Evolutionary conservation across 2,888 invertebrate species (phyloP).

Genomic region (Heteromyza rotundicornis): DNA sequence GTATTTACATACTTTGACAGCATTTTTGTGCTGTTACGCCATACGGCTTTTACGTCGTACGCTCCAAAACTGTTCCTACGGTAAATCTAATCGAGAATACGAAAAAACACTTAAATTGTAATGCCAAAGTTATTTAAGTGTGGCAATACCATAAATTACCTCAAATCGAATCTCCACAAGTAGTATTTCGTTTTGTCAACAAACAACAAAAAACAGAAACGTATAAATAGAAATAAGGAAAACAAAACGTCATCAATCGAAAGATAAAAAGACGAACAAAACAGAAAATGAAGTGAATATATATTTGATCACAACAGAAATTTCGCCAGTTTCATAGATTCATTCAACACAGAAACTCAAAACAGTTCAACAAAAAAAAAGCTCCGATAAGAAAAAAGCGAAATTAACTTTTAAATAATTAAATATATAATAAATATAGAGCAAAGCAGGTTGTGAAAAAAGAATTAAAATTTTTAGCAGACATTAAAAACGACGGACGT

Average conservation of each 20-base stretch:
- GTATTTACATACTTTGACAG: too few species aligned
- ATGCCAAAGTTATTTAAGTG: too few species aligned
- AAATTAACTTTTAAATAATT: neutral
- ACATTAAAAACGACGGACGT: neutral
- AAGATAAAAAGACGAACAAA: slow-evolving; percentile 13
- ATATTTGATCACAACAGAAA: neutral
- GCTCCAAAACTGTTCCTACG: too few species aligned
- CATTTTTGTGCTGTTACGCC: too few species aligned
- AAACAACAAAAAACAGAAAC: too few species aligned
- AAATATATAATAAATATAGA: slow-evolving; percentile 1
- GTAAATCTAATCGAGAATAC: too few species aligned
- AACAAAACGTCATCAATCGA: neutral
- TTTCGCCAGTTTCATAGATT: neutral
- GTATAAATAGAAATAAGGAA: neutral
- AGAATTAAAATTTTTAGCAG: slow-evolving; percentile 10
- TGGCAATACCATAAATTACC: too few species aligned
- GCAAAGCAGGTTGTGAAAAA: neutral
- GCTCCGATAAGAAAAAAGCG: neutral
- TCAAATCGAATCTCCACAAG: too few species aligned
- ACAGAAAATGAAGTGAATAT: neutral
- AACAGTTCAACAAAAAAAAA: slow-evolving; percentile 31
- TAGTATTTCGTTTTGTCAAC: too few species aligned
- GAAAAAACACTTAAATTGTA: too few species aligned
- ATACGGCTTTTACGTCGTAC: too few species aligned
- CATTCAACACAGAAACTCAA: slow-evolving; percentile 37